Conservation (phyloP, 2,113 vertebrate genomes). For the Sturnus vulgaris region DNA sequence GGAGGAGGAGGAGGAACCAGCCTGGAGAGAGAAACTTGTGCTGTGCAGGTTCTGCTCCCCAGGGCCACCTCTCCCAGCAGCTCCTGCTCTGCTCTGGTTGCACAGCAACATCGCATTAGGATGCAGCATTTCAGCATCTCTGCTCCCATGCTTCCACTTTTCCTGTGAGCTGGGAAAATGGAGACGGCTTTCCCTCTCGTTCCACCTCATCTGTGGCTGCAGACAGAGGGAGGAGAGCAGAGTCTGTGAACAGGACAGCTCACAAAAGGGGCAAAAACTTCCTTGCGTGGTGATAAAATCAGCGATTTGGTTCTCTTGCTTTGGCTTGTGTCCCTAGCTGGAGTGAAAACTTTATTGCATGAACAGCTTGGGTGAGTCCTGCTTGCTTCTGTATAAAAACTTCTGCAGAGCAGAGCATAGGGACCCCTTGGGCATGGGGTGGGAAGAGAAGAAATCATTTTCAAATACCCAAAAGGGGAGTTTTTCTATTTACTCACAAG, state of each 20-base stretch:
- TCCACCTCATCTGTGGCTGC: neutral
- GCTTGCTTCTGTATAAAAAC: neutral
- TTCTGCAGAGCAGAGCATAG: neutral
- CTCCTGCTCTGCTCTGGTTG: neutral
- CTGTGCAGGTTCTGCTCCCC: neutral
- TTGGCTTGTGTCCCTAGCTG: neutral
- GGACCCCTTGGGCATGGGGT: accelerated
- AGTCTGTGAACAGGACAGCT: neutral
- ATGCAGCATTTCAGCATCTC: neutral
- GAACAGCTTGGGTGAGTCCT: neutral
- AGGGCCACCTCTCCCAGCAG: neutral
- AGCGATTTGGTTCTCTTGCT: neutral
- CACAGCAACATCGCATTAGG: neutral
- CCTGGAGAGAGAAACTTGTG: neutral
- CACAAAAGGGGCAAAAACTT: neutral
- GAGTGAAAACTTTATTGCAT: neutral
- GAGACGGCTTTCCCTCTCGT: neutral
- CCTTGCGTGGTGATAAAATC: neutral
- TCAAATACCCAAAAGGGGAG: neutral
- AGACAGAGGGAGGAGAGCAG: neutral
- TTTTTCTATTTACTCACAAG: neutral
- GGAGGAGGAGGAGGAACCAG: neutral
- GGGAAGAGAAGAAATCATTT: neutral
- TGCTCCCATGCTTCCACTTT: neutral
- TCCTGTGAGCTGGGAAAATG: neutral